Evolutionary conservation across 2,113 vertebrate genomes (phyloP), one percentile per base, ranked within the genome.

Genomic region (Ranitomeya variabilis): DNA sequence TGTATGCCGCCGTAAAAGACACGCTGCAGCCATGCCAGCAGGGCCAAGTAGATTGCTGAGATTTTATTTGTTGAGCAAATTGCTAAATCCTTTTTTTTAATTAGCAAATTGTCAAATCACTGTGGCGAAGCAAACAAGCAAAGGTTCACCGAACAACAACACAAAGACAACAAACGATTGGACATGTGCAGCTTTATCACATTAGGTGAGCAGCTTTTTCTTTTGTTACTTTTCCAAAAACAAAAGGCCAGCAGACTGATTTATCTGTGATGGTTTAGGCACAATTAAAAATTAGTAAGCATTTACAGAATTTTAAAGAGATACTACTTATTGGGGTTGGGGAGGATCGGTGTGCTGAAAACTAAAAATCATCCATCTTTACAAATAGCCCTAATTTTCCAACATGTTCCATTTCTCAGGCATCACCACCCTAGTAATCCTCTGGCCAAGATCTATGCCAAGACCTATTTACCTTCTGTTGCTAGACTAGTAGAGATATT

Each of bases 71-170:
- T 83, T 69, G 18, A 52, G 37, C 81, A 83, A 67, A 67, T 83
- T 12, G 37, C 62, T 51, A 67, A 67, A 83, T 83, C 59, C 45
- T 83, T 83, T 83, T 83, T 83, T 83, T 69, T 83, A 83, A 83
- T 83, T 83, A 83, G 37, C 81, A 83, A 64, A 83, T 67, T 83
- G 81, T 83, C 62, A 66, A 83, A 83, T 83, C 81, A 54, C 81
- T 83, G 62, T 23, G 59, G 81, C 45, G 64, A 67, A 83, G 45
- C 62, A 69, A 83, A 69, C 81, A 83, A 52, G 81, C 45, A 52
- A 15, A 12, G 45, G 62, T 67, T 69, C 62, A 83, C 81, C 67
- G 64, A 12, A 52, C 37, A 83, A 52, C 21, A 54, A 83, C 80
- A 83, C 31, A 18, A 31, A 64, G 19, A 9, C 80, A 21, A 82